Evolutionary conservation across 2,888 invertebrate species (phyloP), one percentile per base, ranked within the genome.

Genomic region (Steromphala cineraria): DNA sequence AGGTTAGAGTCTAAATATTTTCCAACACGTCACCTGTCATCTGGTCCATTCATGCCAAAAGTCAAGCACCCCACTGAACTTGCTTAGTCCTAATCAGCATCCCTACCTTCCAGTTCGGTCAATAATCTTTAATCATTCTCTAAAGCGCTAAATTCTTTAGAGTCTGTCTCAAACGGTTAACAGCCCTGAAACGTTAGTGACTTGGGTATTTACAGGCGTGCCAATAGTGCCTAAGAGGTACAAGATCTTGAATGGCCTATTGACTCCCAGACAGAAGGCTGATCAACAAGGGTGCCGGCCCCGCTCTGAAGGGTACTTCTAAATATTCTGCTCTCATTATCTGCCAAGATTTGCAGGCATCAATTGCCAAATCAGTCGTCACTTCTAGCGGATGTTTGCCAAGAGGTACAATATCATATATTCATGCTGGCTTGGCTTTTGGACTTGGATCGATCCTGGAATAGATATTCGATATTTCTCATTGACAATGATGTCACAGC

Each of bases 51-150:
- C 71, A 71, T 71, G 71, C 19, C n/a, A 28, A 31, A 71, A 36
- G 36, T 71, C 71, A 71, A 71, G 71, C n/a, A 71, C 71, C 36
- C 19, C 19, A 19, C 36, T 71, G 71, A 71, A 71, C 71, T n/a
- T n/a, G 19, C 10, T 19, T 19, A 36, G 40, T 71, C 71, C 36
- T 36, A 71, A 71, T 71, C 71, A 36, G 13, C 31, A 31, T 71
- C 71, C 31, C 36, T 71, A 71, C 71, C 71, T 71, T 71, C 36
- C 40, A 71, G 36, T 24, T 40, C 36, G 71, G 71, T 71, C 71
- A 71, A 71, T 71, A 71, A 71, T 71, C 71, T 71, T 71, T 71
- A 71, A 71, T 71, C 71, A 71, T 71, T 71, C 71, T 71, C 71
- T 36, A 71, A 71, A 40, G 71, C 31, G 28, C 31, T 71, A 36